phyloP scores from a whole-genome alignment of 2,888 invertebrate species.

The Coleophora deauratella region DNA sequence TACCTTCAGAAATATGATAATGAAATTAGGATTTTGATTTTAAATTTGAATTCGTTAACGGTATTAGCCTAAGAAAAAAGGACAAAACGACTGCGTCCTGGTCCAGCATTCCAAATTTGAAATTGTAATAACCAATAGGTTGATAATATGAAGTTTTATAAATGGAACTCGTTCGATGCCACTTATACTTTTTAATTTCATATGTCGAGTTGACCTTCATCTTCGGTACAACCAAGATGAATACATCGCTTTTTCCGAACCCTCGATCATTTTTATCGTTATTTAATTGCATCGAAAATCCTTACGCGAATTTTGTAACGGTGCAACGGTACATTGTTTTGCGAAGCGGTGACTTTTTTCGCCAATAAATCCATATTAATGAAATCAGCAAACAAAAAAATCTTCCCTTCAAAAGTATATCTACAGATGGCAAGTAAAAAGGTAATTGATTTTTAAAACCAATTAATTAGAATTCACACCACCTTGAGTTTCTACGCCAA shows the following conservation, averaged over 20 bases:
- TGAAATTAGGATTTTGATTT: slow-evolving; percentile 20
- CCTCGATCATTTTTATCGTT: slow-evolving; percentile 30
- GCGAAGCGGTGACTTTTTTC: too few relatives aligned
- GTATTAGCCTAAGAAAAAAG: slow-evolving; percentile 23
- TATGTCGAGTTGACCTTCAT: slow-evolving; percentile 63
- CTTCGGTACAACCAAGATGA: slow-evolving; percentile 63
- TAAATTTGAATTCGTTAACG: too few relatives aligned
- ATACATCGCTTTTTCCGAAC: slow-evolving; percentile 51
- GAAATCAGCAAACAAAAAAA: too few relatives aligned
- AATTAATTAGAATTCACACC: too few relatives aligned
- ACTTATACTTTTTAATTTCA: slow-evolving; percentile 73
- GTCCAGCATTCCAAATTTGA: slow-evolving; percentile 47
- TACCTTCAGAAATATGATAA: slow-evolving; percentile 1
- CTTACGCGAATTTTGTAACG: slow-evolving; percentile 15
- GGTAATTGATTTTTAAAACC: slow-evolving; percentile 10
- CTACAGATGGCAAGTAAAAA: too few relatives aligned
- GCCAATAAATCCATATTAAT: too few relatives aligned
- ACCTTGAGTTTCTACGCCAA: too few relatives aligned
- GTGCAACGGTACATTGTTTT: slow-evolving; percentile 5
- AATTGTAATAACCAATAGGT: slow-evolving; percentile 58
- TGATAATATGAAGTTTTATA: slow-evolving; percentile 71
- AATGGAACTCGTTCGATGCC: slow-evolving; percentile 46
- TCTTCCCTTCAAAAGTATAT: too few relatives aligned
- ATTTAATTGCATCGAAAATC: slow-evolving; percentile 29
- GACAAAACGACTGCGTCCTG: slow-evolving; percentile 37